A percentile compares a stretch with the other conserved stretches of the same genome.
Evolutionary conservation across 2,797 vertebrate species (phyloP).

Genomic region (Sciurus vulgaris): DNA sequence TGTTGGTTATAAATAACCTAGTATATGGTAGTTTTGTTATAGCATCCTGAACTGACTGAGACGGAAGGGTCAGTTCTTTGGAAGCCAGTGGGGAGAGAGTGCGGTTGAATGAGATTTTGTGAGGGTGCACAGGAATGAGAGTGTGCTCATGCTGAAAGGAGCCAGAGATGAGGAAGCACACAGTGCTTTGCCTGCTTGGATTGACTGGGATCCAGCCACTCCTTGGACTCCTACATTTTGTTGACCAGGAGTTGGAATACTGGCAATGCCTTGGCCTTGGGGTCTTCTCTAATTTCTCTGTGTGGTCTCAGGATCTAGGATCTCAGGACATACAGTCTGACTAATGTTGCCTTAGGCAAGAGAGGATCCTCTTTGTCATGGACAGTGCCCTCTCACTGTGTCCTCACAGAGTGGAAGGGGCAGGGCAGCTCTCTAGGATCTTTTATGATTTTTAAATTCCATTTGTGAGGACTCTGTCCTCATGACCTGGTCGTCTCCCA

Average conservation of each 20-base stretch:
- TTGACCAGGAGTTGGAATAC: neutral
- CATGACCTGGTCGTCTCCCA: neutral
- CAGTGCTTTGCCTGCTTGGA: neutral
- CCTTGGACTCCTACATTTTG: neutral
- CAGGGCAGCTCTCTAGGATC: neutral
- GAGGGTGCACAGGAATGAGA: neutral
- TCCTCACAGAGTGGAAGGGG: neutral
- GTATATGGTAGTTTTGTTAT: neutral
- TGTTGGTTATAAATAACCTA: too few relatives aligned
- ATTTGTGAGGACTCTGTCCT: neutral
- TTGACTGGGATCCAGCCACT: neutral
- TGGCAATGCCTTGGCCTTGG: neutral
- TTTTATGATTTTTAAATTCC: neutral
- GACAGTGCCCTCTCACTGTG: neutral
- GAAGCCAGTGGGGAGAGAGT: neutral
- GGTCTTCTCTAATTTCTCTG: neutral
- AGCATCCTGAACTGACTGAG: neutral
- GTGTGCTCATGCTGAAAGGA: neutral
- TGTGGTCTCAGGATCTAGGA: neutral
- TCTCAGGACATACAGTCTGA: neutral
- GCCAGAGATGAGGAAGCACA: neutral
- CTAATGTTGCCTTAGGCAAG: neutral
- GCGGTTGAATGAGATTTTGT: neutral
- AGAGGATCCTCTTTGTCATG: neutral
- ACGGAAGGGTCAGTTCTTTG: neutral